Conservation (phyloP, 2,888 invertebrate species). For the Apamea crenata region DNA sequence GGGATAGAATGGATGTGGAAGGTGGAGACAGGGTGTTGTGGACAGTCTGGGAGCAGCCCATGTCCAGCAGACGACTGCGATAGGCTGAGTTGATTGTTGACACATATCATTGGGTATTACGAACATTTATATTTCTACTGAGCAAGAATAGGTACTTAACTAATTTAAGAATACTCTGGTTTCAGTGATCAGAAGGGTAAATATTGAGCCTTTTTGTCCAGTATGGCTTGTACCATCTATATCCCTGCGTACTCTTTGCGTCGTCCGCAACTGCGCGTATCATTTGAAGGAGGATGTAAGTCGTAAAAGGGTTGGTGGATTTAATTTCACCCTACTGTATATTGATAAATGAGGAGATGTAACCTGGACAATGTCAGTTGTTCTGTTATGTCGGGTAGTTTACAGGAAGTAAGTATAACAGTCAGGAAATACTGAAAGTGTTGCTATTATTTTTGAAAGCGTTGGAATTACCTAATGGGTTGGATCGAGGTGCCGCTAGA, state of each 20-base stretch:
- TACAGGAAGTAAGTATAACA: neutral
- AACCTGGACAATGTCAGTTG: conserved; percentile 71
- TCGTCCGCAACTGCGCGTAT: conserved; percentile 57
- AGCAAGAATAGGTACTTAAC: neutral
- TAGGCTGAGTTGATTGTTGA: neutral
- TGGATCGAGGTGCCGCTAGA: too few species aligned
- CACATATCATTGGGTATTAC: neutral
- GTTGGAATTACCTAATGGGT: too few species aligned
- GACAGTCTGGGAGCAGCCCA: too few species aligned
- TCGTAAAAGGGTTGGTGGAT: conserved; percentile 87
- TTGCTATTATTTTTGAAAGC: neutral
- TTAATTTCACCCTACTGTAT: conserved; percentile 86
- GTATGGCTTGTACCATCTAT: conserved; percentile 11
- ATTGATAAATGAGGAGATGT: conserved; percentile 78
- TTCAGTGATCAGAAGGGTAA: neutral
- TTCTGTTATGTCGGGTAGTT: conserved; percentile 12
- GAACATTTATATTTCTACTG: neutral
- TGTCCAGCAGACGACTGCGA: too few species aligned
- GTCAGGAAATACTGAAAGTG: neutral
- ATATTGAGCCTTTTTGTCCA: neutral
- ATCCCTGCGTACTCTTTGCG: conserved; percentile 37
- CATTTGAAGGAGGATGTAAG: conserved; percentile 85
- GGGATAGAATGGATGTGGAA: too few species aligned
- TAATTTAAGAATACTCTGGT: neutral
- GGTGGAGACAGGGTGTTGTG: too few species aligned